phyloP scores from a whole-genome alignment of 2,113 vertebrate species.

The Myotis davidii region DNA sequence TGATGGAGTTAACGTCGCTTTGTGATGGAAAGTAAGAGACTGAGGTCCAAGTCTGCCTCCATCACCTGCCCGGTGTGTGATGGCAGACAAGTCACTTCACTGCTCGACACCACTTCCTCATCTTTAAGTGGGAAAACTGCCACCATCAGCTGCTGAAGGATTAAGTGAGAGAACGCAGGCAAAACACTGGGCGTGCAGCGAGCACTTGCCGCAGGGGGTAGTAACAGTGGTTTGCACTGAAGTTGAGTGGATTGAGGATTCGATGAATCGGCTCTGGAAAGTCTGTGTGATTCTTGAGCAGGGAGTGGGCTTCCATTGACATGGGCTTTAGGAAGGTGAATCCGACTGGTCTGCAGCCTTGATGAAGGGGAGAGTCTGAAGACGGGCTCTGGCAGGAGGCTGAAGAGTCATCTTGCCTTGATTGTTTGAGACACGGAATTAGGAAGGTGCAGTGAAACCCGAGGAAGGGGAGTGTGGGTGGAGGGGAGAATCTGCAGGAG shows the following conservation, averaged over 20 bases:
- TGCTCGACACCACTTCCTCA: neutral
- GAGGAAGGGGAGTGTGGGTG: neutral
- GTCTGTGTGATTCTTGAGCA: slow-evolving; percentile 30
- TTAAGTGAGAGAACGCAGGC: neutral
- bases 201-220: neutral
- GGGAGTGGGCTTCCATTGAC: slow-evolving; percentile 60
- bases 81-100: neutral
- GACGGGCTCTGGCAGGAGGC: neutral
- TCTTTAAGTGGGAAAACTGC: neutral
- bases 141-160: neutral
- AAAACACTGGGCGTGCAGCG: neutral
- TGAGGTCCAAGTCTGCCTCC: neutral
- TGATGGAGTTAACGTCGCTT: neutral
- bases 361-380: slow-evolving; percentile 53
- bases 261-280: slow-evolving; percentile 62
- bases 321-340: slow-evolving; percentile 56
- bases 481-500: neutral
- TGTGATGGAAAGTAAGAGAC: neutral
- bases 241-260: neutral
- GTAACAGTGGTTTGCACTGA: neutral
- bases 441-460: neutral
- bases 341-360: slow-evolving; percentile 37
- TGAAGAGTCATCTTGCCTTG: neutral
- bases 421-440: neutral
- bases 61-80: neutral